phyloP scores from a whole-genome alignment of 2,888 invertebrate genomes.

The Caenorhabditis doughertyi region DNA sequence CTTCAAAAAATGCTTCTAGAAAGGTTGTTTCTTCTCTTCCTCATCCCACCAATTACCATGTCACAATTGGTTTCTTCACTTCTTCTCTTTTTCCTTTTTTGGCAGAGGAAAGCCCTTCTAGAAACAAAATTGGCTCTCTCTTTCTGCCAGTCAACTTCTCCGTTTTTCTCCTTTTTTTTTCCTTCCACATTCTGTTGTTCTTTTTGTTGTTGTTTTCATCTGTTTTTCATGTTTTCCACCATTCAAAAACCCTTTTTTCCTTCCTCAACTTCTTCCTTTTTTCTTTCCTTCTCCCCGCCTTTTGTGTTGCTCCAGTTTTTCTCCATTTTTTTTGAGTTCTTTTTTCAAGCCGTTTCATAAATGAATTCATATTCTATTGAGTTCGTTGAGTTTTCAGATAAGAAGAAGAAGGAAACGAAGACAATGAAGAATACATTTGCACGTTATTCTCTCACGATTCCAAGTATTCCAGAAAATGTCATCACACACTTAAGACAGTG shows the following conservation, averaged over 20 bases:
- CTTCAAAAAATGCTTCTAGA: not conserved
- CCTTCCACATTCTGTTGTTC: constrained; percentile 40
- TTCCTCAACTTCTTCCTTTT: not conserved
- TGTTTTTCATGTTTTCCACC: not conserved
- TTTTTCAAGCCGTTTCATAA: not conserved
- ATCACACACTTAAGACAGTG: constrained; percentile 68
- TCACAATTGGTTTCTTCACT: constrained; percentile 30
- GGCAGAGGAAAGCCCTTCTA: not conserved
- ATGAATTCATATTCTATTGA: not conserved
- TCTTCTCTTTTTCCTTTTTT: not conserved
- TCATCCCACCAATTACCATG: constrained; percentile 53
- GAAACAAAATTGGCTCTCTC: constrained; percentile 20
- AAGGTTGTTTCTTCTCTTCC: constrained; percentile 25
- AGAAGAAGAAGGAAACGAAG: not conserved
- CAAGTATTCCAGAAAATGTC: constrained; percentile 71
- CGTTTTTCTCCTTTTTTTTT: not conserved
- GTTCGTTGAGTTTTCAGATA: not conserved
- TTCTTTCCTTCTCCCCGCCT: not conserved
- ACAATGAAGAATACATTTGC: constrained; percentile 69
- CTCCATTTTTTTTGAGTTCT: constrained; percentile 1
- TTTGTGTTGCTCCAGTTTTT: not conserved
- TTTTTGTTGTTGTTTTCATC: constrained; percentile 58
- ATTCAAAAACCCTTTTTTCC: constrained; percentile 11
- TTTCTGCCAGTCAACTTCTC: too few species aligned
- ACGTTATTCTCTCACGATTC: constrained; percentile 71